A percentile compares a stretch with the other conserved stretches of the same genome.
These are phyloP conservation scores for Myanophis thanlyinensis DNA, from an alignment of 2,113 vertebrate species.

Conservation along the genomic window DNA sequence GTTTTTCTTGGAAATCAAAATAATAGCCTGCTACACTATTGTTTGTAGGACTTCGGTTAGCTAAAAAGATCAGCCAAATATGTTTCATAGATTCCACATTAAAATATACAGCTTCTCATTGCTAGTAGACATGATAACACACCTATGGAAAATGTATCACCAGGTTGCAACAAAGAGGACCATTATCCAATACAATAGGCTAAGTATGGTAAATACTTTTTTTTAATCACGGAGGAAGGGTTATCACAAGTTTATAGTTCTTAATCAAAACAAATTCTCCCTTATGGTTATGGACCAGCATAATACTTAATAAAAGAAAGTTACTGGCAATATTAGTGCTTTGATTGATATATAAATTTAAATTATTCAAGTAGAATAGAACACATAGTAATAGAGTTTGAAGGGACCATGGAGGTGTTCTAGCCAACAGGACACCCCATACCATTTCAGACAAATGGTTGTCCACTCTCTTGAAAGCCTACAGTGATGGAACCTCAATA, in stretches of 20 bases:
- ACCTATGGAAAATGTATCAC: not conserved
- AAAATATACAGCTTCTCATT: not conserved
- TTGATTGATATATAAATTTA: not conserved
- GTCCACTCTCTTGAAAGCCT: not conserved
- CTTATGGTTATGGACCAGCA: not conserved
- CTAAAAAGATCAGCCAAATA: not conserved
- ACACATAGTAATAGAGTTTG: not conserved
- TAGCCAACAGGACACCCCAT: not conserved
- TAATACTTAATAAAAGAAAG: not conserved
- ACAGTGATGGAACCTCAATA: not conserved
- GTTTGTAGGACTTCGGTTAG: slow-evolving; percentile 37
- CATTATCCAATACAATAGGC: not conserved
- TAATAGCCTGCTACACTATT: slow-evolving; percentile 17
- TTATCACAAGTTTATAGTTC: not conserved
- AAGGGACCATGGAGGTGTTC: not conserved
- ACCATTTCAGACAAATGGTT: not conserved
- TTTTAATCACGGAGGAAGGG: not conserved
- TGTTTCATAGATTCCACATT: not conserved
- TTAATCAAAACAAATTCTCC: not conserved
- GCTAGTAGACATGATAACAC: not conserved
- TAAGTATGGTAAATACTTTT: not conserved
- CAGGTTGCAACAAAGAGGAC: not conserved
- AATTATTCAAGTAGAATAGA: not conserved
- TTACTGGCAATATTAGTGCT: not conserved
- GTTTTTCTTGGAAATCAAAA: slow-evolving; percentile 20